Conservation (phyloP, 2,113 vertebrate genomes). For the Gymnobelideus leadbeateri region DNA sequence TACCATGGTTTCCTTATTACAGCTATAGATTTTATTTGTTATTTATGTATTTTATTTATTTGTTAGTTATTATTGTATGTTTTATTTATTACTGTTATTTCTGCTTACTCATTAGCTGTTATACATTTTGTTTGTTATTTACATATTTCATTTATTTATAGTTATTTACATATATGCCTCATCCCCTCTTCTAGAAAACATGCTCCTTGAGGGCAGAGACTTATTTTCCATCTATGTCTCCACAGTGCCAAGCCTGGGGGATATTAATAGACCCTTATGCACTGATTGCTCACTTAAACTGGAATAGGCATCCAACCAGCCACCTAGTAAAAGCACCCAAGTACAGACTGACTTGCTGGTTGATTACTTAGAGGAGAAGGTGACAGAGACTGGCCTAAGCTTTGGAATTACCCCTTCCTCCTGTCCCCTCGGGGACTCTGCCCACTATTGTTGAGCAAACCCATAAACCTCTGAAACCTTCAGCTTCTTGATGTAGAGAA, state of each 20-base stretch:
- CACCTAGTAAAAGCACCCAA: neutral
- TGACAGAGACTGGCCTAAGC: neutral
- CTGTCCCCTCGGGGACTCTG: neutral
- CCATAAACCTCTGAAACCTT: neutral
- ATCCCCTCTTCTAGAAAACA: neutral
- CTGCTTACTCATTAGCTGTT: too few relatives aligned
- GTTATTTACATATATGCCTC: neutral
- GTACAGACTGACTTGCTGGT: neutral
- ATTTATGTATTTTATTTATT: too few relatives aligned
- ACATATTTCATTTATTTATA: too few relatives aligned
- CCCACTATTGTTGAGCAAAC: neutral
- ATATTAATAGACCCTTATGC: neutral
- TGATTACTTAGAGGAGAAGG: neutral
- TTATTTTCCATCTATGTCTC: neutral
- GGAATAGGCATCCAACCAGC: neutral
- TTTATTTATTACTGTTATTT: neutral
- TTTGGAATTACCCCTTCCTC: neutral
- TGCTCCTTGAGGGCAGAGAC: neutral
- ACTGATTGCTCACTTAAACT: neutral
- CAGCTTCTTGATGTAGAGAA: neutral
- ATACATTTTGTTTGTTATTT: neutral
- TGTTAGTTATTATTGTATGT: too few relatives aligned
- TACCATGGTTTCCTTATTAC: too few relatives aligned
- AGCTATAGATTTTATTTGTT: too few relatives aligned
- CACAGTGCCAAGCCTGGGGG: neutral